Evolutionary conservation across 2,113 vertebrate species (phyloP).

Genomic region (Kryptolebias marmoratus): DNA sequence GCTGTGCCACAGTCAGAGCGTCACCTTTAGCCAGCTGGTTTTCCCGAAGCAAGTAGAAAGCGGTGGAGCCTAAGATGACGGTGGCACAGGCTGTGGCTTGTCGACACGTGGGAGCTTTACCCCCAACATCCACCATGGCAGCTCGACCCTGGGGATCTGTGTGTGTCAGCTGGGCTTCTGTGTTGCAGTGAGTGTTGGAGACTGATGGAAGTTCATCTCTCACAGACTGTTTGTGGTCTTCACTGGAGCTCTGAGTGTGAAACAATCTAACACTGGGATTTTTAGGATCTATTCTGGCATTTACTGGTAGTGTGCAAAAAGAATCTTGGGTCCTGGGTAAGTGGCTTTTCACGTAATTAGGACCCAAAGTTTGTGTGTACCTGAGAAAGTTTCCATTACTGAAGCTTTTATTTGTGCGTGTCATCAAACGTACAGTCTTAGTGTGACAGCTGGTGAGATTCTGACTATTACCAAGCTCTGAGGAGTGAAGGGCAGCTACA

Average conservation of each 20-base stretch:
- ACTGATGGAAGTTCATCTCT: not conserved
- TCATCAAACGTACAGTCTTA: slow-evolving; percentile 11
- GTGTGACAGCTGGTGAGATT: not conserved
- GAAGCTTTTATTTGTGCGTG: slow-evolving; percentile 29
- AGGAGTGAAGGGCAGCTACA: slow-evolving; percentile 7
- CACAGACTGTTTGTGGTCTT: not conserved
- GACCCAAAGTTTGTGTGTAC: slow-evolving; percentile 14
- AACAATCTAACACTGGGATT: slow-evolving; percentile 27
- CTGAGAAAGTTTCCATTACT: slow-evolving; percentile 20
- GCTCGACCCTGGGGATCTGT: slow-evolving; percentile 86
- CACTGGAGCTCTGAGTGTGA: slow-evolving; percentile 31
- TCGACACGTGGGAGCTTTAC: slow-evolving; percentile 83
- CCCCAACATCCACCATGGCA: slow-evolving; percentile 90
- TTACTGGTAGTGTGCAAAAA: slow-evolving; percentile 44
- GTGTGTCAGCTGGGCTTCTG: slow-evolving; percentile 83
- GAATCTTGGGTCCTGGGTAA: not conserved
- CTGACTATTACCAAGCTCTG: not conserved
- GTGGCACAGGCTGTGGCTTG: slow-evolving; percentile 84
- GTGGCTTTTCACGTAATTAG: not conserved
- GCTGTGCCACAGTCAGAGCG: slow-evolving; percentile 87
- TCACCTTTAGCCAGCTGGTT: slow-evolving; percentile 93
- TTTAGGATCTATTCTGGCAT: slow-evolving; percentile 29
- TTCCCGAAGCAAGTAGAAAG: slow-evolving; percentile 85
- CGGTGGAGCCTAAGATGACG: slow-evolving; percentile 83
- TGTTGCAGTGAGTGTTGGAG: not conserved